Evolutionary conservation across 2,797 vertebrate genomes (phyloP).

Genomic region (Catostomus latipinnis): DNA sequence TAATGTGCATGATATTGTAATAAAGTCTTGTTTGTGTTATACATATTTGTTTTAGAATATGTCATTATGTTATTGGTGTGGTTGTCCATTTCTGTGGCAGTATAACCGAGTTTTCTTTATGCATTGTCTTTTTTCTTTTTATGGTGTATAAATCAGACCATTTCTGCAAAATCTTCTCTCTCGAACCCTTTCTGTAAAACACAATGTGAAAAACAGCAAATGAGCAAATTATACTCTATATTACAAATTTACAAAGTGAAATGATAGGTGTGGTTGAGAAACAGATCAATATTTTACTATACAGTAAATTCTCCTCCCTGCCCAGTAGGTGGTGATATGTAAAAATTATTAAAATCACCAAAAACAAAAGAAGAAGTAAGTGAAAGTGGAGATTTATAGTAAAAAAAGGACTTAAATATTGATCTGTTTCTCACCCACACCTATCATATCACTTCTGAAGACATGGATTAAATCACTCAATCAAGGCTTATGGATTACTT

Average conservation of each 20-base stretch:
- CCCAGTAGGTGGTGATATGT: too few species aligned
- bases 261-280: background rate
- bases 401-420: too few species aligned
- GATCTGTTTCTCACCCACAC: too few species aligned
- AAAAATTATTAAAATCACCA: too few species aligned
- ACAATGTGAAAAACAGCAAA: constrained; percentile 51
- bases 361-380: too few species aligned
- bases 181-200: constrained; percentile 76
- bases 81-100: background rate
- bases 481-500: too few species aligned
- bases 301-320: too few species aligned
- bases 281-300: background rate
- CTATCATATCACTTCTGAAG: too few species aligned
- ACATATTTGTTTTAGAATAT: background rate
- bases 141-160: background rate
- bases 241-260: too few species aligned
- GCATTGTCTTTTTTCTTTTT: background rate
- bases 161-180: constrained; percentile 65
- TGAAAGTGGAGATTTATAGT: too few species aligned
- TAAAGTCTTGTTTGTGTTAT: constrained; percentile 8
- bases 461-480: too few species aligned
- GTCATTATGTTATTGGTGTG: background rate
- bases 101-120: background rate
- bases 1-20: background rate
- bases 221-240: constrained; percentile 16